Evolutionary conservation across 2,888 invertebrate genomes (phyloP).

Genomic region (Drosophila macrothrix): DNA sequence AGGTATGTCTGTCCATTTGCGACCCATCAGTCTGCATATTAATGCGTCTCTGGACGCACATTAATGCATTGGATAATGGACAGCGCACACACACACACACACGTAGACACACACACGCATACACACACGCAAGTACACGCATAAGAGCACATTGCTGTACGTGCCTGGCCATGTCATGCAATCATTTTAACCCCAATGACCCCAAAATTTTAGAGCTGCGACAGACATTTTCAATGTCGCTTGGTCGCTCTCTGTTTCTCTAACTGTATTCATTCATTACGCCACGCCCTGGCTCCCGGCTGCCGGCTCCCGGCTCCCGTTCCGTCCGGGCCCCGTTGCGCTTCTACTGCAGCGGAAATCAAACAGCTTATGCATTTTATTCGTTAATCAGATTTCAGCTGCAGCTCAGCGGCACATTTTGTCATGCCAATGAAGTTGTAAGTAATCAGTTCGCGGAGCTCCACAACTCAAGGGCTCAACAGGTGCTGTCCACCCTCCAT

Average conservation of each 20-base stretch:
- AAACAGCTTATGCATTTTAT: conserved; percentile 19
- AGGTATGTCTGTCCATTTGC: conserved; percentile 21
- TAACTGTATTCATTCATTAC: not conserved
- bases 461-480: conserved; percentile 3
- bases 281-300: not conserved
- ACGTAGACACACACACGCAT: conserved; percentile 12
- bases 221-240: conserved; percentile 64
- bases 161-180: conserved; percentile 60
- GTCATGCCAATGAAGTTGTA: conserved; percentile 2
- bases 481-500: not conserved
- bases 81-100: conserved; percentile 21
- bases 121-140: conserved; percentile 10
- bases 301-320: too few species aligned
- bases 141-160: conserved; percentile 19
- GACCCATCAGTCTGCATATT: conserved; percentile 65
- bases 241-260: not conserved
- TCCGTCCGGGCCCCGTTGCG: not conserved
- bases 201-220: conserved; percentile 47
- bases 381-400: conserved; percentile 22
- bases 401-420: not conserved
- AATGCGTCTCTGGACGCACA: conserved; percentile 78
- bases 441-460: conserved; percentile 9
- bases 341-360: conserved; percentile 12
- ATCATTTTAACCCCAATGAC: conserved; percentile 73
- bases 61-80: conserved; percentile 76